Evolutionary conservation across 1,140 invertebrate genomes (phyloP).

Genomic region (Ips nitidus): DNA sequence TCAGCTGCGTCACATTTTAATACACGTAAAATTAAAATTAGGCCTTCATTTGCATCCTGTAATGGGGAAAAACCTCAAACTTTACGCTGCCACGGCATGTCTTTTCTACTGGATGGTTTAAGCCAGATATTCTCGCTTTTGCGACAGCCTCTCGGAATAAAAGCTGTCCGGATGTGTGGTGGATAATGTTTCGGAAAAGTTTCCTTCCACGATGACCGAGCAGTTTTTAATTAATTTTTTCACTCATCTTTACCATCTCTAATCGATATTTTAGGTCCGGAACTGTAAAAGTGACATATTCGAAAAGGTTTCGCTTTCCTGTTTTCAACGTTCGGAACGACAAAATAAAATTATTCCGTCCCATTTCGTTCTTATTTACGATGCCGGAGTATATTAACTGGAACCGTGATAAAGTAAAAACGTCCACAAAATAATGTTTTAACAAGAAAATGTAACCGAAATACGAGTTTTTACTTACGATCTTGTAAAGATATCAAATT

Average conservation of each 20-base stretch:
- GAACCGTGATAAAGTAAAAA: conserved; percentile 35
- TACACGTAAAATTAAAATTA: conserved; percentile 65
- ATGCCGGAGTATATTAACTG: conserved; percentile 37
- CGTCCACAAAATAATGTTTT: conserved; percentile 41
- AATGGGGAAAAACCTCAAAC: conserved; percentile 56
- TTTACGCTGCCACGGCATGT: conserved; percentile 29
- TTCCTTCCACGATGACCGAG: too few species aligned
- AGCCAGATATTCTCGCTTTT: conserved; percentile 32
- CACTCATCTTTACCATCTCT: too few species aligned
- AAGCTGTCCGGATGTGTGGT: conserved; percentile 15
- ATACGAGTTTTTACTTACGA: too few species aligned
- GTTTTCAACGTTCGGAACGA: conserved; percentile 24
- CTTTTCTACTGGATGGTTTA: conserved; percentile 36
- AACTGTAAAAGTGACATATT: not conserved
- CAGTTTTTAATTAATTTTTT: too few species aligned
- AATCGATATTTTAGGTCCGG: too few species aligned
- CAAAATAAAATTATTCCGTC: conserved; percentile 40
- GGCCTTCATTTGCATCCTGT: conserved; percentile 61
- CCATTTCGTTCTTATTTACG: conserved; percentile 39
- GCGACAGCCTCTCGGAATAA: conserved; percentile 29
- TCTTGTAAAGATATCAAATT: too few species aligned
- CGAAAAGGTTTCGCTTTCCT: conserved; percentile 1
- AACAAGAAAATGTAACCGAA: not conserved
- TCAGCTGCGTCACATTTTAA: conserved; percentile 60
- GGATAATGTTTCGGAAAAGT: conserved; percentile 12